Percentiles rank a stretch among this genome's conserved stretches.
Evolutionary conservation across 2,113 vertebrate species (phyloP).

Genomic region (Vombatus ursinus): DNA sequence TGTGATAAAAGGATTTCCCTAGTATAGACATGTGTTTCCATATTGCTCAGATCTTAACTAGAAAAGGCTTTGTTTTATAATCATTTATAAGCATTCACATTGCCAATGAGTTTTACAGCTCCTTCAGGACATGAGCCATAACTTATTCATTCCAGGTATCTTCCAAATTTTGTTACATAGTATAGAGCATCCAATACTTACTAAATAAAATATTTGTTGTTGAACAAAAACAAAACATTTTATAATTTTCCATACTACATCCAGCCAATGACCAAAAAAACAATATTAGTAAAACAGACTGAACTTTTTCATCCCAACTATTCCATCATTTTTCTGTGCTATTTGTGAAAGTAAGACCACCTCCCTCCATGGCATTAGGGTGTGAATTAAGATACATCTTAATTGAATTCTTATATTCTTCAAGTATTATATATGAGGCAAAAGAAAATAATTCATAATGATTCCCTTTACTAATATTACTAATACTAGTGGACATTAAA

Average conservation of each 20-base stretch:
- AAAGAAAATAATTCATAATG: constrained; percentile 63
- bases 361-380: constrained; percentile 44
- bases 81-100: constrained; percentile 18
- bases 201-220: neutral
- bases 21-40: constrained; percentile 28
- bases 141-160: neutral
- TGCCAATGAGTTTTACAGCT: constrained; percentile 45
- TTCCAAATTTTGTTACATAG: neutral
- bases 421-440: constrained; percentile 60
- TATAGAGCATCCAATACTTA: neutral
- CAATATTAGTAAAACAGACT: constrained; percentile 35
- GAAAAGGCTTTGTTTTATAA: constrained; percentile 44
- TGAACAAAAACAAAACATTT: neutral
- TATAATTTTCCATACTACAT: constrained; percentile 32
- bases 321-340: constrained; percentile 50
- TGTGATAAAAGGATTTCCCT: neutral
- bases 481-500: constrained; percentile 28
- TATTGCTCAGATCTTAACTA: constrained; percentile 17
- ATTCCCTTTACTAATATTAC: constrained; percentile 64
- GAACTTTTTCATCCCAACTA: constrained; percentile 32
- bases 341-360: constrained; percentile 65
- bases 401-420: constrained; percentile 47
- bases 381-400: neutral
- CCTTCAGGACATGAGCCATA: neutral
- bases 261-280: constrained; percentile 39